Conservation (phyloP, 2,888 invertebrate genomes). For the Thymelicus sylvestris region DNA sequence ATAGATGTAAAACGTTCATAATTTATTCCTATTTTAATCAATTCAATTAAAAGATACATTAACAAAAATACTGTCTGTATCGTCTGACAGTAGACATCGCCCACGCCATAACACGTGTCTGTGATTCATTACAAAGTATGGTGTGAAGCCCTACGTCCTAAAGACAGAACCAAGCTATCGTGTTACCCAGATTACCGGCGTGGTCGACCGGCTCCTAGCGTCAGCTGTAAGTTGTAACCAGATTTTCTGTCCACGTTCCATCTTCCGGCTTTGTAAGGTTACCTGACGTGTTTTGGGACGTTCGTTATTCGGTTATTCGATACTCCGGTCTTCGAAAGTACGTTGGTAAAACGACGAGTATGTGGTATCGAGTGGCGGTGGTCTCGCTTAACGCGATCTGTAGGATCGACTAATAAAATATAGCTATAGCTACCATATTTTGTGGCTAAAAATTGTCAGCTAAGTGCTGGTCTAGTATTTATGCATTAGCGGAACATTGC, state of each 20-base stretch:
- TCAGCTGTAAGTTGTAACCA: conserved; percentile 55
- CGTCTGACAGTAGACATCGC: conserved; percentile 16
- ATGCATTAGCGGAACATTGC: too few species aligned
- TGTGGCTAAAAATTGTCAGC: too few species aligned
- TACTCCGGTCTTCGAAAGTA: conserved; percentile 13
- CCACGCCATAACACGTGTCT: conserved; percentile 30
- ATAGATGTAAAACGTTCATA: too few species aligned
- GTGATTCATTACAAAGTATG: conserved; percentile 37
- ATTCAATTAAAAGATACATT: too few species aligned
- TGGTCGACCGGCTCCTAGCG: conserved; percentile 40
- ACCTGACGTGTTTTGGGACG: conserved; percentile 23
- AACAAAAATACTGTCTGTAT: background rate
- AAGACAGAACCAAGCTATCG: conserved; percentile 43
- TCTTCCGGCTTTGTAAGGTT: conserved; percentile 57
- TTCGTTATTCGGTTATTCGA: conserved; percentile 21
- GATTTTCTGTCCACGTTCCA: conserved; percentile 53
- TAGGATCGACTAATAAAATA: too few species aligned
- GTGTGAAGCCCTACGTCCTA: conserved; percentile 40
- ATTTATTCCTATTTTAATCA: too few species aligned
- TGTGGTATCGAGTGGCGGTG: too few species aligned
- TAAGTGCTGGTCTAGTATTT: too few species aligned
- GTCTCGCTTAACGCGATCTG: too few species aligned
- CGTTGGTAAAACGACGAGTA: background rate
- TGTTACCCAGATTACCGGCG: conserved; percentile 52
- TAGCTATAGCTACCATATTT: too few species aligned